phyloP scores from a whole-genome alignment of 2,113 vertebrate species.

The Lasiurus borealis region DNA sequence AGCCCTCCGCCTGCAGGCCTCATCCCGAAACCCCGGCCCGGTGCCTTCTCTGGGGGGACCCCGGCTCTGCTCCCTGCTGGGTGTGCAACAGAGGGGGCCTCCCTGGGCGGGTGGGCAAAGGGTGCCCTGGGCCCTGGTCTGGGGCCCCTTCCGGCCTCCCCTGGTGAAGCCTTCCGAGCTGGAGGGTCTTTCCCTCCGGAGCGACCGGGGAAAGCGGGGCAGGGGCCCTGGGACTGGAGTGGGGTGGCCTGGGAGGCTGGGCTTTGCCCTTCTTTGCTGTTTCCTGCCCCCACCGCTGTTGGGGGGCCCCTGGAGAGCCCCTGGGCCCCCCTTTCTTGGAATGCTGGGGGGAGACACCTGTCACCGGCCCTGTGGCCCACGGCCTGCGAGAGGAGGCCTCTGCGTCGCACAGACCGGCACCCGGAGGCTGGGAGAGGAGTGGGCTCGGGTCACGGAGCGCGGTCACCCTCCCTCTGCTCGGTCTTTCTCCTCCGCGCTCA shows the following conservation, averaged over 20 bases:
- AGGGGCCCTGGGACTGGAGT: neutral
- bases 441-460: neutral
- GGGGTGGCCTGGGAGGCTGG: neutral
- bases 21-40: too few relatives aligned
- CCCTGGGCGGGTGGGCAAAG: neutral
- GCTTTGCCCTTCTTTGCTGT: neutral
- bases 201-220: too few relatives aligned
- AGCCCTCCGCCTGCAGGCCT: too few relatives aligned
- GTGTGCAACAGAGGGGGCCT: neutral
- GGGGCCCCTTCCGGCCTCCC: neutral
- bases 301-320: neutral
- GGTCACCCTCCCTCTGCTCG: neutral
- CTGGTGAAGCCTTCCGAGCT: neutral
- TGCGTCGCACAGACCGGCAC: neutral
- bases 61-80: neutral
- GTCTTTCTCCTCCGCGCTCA: neutral
- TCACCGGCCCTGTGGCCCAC: neutral
- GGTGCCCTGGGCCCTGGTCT: neutral
- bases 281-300: neutral
- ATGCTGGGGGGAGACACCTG: neutral
- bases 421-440: neutral
- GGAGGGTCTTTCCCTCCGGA: neutral
- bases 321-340: neutral
- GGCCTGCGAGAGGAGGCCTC: too few relatives aligned
- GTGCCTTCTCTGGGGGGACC: too few relatives aligned